phyloP scores from a whole-genome alignment of 2,888 invertebrate species.

The Ormyrus nitidulus region DNA sequence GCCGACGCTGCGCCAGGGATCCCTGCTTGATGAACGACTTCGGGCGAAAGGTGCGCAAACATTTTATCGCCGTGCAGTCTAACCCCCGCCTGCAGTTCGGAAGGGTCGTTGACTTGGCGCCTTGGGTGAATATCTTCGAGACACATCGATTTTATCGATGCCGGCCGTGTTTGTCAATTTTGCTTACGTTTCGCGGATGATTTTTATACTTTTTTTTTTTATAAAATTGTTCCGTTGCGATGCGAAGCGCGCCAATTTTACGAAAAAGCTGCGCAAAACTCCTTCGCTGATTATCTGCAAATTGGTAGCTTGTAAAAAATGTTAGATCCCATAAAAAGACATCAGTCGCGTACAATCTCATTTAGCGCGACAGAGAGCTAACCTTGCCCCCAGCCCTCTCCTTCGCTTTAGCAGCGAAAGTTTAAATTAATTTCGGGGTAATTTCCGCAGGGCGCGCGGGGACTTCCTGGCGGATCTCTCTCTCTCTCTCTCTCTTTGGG shows the following conservation, averaged over 20 bases:
- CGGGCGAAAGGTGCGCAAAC: slow-evolving; percentile 46
- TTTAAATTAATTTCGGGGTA: slow-evolving; percentile 64
- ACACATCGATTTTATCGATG: too few relatives aligned
- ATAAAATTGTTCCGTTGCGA: too few relatives aligned
- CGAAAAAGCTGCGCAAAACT: too few relatives aligned
- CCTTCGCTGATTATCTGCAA: too few relatives aligned
- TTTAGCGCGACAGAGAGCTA: neutral
- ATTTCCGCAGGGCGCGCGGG: slow-evolving; percentile 58
- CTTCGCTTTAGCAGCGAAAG: slow-evolving; percentile 56
- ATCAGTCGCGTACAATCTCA: slow-evolving; percentile 9
- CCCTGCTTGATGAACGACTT: slow-evolving; percentile 49
- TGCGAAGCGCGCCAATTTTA: too few relatives aligned
- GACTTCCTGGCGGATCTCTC: slow-evolving; percentile 32
- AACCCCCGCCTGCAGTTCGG: neutral
- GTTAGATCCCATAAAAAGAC: neutral
- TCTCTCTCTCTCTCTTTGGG: neutral
- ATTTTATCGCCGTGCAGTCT: slow-evolving; percentile 34
- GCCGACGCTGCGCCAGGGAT: too few relatives aligned
- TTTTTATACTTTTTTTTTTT: too few relatives aligned
- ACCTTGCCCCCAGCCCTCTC: neutral
- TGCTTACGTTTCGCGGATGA: too few relatives aligned
- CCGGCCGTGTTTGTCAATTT: too few relatives aligned
- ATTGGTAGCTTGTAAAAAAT: neutral
- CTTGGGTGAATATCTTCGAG: too few relatives aligned
- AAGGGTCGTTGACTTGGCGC: slow-evolving; percentile 17